phyloP scores from a whole-genome alignment of 1,140 invertebrate genomes.

The Callitettix versicolor region DNA sequence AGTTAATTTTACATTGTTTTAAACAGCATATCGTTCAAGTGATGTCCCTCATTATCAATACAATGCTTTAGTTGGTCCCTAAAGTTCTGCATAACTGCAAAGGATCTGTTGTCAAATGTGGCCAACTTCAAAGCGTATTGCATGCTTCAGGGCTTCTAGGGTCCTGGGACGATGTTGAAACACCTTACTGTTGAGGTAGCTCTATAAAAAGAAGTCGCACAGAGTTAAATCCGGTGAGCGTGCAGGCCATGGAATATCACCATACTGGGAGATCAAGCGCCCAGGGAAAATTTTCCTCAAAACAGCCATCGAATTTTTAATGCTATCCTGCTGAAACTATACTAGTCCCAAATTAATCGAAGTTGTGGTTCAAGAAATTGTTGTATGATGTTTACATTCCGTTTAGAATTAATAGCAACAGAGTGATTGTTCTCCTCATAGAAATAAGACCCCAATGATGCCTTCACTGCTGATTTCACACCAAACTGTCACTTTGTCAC shows the following conservation, averaged over 20 bases:
- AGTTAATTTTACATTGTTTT: not conserved
- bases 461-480: too few relatives aligned
- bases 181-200: not conserved
- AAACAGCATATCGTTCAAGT: not conserved
- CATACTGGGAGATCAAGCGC: not conserved
- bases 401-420: slow-evolving; percentile 12
- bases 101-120: not conserved
- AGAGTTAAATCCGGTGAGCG: not conserved
- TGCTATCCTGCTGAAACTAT: slow-evolving; percentile 1
- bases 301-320: slow-evolving; percentile 5
- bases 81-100: not conserved
- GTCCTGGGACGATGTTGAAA: not conserved
- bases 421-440: slow-evolving; percentile 1
- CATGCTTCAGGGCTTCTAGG: too few relatives aligned
- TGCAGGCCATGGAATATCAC: slow-evolving; percentile 6
- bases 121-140: too few relatives aligned
- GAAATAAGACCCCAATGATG: too few relatives aligned
- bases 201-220: not conserved
- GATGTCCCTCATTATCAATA: not conserved
- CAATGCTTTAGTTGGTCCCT: not conserved
- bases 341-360: not conserved
- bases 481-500: too few relatives aligned
- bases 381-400: slow-evolving; percentile 11
- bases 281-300: not conserved
- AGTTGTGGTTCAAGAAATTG: slow-evolving; percentile 9